Conservation (phyloP, 2,797 vertebrate genomes). For the Anguilla marmorata region DNA sequence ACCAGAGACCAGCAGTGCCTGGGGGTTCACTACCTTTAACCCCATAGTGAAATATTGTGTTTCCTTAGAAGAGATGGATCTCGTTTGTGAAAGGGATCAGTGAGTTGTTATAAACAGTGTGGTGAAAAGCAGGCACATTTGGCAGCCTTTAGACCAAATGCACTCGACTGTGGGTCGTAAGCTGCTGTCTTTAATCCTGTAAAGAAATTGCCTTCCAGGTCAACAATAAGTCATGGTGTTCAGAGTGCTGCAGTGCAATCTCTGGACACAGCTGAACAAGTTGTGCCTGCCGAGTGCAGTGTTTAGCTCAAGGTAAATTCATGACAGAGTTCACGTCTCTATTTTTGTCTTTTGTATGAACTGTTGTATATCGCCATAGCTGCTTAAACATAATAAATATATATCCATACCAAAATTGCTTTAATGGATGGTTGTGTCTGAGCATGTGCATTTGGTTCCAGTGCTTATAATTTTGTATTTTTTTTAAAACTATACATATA, state of each 20-base stretch:
- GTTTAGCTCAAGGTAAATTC: constrained; percentile 20
- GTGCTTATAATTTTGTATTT: not conserved
- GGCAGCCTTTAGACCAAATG: constrained; percentile 33
- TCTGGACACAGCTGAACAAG: constrained; percentile 19
- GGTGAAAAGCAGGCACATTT: constrained; percentile 35
- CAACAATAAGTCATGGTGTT: constrained; percentile 30
- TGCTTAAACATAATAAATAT: not conserved
- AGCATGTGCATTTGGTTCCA: not conserved
- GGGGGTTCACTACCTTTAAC: constrained; percentile 39
- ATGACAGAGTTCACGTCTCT: constrained; percentile 1
- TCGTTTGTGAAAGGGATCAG: constrained; percentile 30
- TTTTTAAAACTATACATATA: not conserved
- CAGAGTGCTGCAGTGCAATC: constrained; percentile 1
- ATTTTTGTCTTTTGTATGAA: constrained; percentile 8
- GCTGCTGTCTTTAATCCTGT: constrained; percentile 38
- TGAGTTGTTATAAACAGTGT: constrained; percentile 36
- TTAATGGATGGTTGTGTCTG: not conserved
- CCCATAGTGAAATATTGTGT: constrained; percentile 27
- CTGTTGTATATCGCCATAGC: not conserved
- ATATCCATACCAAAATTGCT: not conserved
- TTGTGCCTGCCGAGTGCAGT: not conserved
- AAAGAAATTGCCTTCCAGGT: constrained; percentile 40
- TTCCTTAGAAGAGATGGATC: constrained; percentile 29
- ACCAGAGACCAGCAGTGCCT: not conserved
- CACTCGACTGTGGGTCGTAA: constrained; percentile 31